Evolutionary conservation across 2,888 invertebrate species (phyloP), one percentile per base, ranked within the genome.

Genomic region (Lasius platythorax): DNA sequence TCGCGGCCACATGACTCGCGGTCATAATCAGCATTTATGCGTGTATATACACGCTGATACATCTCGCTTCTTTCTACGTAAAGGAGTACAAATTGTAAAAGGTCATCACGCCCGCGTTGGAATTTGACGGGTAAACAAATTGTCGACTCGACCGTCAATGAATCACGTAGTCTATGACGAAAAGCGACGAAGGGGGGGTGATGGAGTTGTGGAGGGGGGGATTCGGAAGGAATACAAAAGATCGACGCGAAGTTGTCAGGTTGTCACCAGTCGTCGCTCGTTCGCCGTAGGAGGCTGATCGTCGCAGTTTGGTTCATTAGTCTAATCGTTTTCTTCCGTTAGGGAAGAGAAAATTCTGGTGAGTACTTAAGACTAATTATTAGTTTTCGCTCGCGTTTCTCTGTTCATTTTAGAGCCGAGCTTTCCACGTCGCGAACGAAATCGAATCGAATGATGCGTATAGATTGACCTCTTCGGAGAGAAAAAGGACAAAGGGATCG

Each of bases 111-210:
- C 46, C 8, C 53, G 4, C 53, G 4, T 58, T 23, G n/a, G 12
- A 58, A 58, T 58, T 58, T 9, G 58, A 23, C 5, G 23, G 11
- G 23, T 58, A 58, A 56, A 40, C 12, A 58, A 73, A 28, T 28
- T 28, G 18, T 5, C 5, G 11, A 37, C 9, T 15, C 11, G 53
- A 12, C 28, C 9, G 23, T 28, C 30, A n/a, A 1, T 79, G 58
- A 79, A 33, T 79, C 79, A 79, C 58, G 15, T 79, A 73, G n/a
- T 58, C 56, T 12, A 43, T 30, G 43, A 23, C 23, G 23, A 23
- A 23, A 23, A 23, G 11, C 23, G 3, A 30, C 33, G 64, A 33
- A 33, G 33, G 15, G 18, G 0, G 5, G 2, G 18, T n/a, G 43
- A 3, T 0, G 11, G 11, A 2, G 43, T 0, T 0, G 50, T 37